phyloP scores from a whole-genome alignment of 1,140 invertebrate genomes.

The Paraescarpia echinospica region DNA sequence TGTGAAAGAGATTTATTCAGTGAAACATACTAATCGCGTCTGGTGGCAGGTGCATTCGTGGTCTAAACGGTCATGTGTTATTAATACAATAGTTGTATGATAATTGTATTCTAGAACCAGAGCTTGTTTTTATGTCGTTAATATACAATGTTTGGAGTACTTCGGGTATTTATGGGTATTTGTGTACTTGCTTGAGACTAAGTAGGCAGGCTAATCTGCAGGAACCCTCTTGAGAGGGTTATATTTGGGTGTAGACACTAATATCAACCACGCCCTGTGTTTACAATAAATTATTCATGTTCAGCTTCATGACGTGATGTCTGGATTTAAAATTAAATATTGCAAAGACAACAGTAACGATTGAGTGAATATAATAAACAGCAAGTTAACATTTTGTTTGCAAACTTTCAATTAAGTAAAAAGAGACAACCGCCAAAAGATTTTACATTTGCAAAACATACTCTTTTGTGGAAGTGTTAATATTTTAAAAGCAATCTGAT shows the following conservation, averaged over 20 bases:
- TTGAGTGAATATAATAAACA: too few species aligned
- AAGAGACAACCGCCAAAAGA: too few species aligned
- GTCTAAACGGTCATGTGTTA: neutral
- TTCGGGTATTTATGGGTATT: neutral
- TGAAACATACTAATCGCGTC: neutral
- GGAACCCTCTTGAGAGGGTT: neutral
- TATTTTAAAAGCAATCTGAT: too few species aligned
- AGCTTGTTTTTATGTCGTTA: neutral
- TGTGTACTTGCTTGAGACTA: neutral
- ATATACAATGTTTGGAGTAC: neutral
- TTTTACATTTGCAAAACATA: too few species aligned
- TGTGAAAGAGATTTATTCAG: neutral
- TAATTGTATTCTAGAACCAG: neutral
- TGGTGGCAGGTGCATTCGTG: neutral
- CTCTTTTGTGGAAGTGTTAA: too few species aligned
- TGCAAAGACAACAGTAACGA: too few species aligned
- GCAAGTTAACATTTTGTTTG: too few species aligned
- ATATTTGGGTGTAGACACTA: neutral
- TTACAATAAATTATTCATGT: neutral
- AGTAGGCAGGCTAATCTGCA: neutral
- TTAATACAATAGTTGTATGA: neutral
- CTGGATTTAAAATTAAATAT: neutral
- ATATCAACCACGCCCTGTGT: neutral
- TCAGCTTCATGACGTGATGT: neutral
- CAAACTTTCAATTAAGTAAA: too few species aligned